Evolutionary conservation across 2,888 invertebrate species (phyloP).

Genomic region (Tuberolachnus salignus): DNA sequence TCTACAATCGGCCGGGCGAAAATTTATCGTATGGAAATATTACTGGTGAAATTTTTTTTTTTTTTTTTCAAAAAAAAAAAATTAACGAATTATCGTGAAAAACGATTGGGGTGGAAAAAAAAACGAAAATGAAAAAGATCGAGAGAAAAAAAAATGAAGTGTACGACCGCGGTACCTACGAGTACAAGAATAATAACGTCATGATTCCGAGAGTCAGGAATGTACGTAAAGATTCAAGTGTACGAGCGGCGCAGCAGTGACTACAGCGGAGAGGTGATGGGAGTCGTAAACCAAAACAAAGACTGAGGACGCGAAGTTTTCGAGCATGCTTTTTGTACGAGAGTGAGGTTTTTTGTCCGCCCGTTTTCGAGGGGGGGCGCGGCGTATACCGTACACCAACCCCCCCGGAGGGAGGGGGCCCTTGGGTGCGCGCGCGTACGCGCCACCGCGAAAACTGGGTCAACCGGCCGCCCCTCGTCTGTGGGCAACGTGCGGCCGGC

Average conservation of each 20-base stretch:
- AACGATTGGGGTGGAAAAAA: no score
- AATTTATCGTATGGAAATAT: no score
- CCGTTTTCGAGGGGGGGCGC: constrained; percentile 38
- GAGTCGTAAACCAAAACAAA: constrained; percentile 35
- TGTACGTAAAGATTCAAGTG: neutral
- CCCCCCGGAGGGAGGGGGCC: neutral
- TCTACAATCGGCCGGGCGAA: no score
- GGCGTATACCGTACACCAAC: constrained; percentile 11
- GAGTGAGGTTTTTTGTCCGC: constrained; percentile 33
- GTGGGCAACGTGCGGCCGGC: neutral
- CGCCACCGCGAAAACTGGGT: constrained; percentile 25
- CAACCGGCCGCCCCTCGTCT: constrained; percentile 26
- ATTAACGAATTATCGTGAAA: no score
- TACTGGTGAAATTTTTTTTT: no score
- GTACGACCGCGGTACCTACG: no score
- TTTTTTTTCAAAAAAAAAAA: neutral
- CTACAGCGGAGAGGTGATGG: constrained; percentile 27
- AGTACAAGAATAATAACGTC: no score
- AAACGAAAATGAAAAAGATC: no score
- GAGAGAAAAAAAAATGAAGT: no score
- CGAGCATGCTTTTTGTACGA: constrained; percentile 37
- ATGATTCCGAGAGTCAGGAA: neutral
- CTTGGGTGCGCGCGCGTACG: constrained; percentile 6
- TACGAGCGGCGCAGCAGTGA: neutral
- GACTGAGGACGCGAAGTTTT: constrained; percentile 35